These are phyloP conservation scores for Bombus breviceps DNA, from an alignment of 1,140 invertebrate species.

Conservation along the genomic window DNA sequence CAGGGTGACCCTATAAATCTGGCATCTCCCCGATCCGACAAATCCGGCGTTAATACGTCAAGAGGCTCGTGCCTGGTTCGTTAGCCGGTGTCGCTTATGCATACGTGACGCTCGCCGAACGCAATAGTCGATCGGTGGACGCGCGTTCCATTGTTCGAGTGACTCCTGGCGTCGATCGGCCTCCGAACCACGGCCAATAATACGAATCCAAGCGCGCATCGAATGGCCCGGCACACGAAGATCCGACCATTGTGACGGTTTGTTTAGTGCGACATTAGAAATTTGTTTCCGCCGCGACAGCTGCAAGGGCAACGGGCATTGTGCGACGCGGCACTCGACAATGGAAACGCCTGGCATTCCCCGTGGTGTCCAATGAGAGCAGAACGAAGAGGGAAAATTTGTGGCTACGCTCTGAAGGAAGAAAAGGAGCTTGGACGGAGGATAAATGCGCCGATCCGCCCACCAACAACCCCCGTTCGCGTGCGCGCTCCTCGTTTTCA, in stretches of 20 bases:
- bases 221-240: conserved; percentile 57
- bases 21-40: conserved; percentile 60
- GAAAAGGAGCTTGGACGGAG: conserved; percentile 51
- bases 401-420: conserved; percentile 22
- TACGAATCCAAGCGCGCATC: conserved; percentile 49
- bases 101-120: conserved; percentile 30
- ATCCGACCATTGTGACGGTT: conserved; percentile 68
- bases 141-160: conserved; percentile 62
- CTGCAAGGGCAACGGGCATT: conserved; percentile 67
- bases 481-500: conserved; percentile 16
- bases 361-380: conserved; percentile 47
- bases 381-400: conserved; percentile 53
- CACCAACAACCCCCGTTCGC: conserved; percentile 24
- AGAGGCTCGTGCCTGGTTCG: conserved; percentile 61
- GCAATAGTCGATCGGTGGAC: conserved; percentile 53
- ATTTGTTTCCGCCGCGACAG: conserved; percentile 77
- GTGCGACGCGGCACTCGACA: conserved; percentile 54
- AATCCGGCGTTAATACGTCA: conserved; percentile 70
- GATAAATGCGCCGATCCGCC: conserved; percentile 69
- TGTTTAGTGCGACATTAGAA: conserved; percentile 78
- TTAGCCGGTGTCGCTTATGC: conserved; percentile 28
- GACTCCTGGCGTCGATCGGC: conserved; percentile 2
- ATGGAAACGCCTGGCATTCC: conserved; percentile 74
- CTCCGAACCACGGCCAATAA: conserved; percentile 53
- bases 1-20: conserved; percentile 64